Evolutionary conservation across 1,140 invertebrate species (phyloP).

Genomic region (Drosophila santomea): DNA sequence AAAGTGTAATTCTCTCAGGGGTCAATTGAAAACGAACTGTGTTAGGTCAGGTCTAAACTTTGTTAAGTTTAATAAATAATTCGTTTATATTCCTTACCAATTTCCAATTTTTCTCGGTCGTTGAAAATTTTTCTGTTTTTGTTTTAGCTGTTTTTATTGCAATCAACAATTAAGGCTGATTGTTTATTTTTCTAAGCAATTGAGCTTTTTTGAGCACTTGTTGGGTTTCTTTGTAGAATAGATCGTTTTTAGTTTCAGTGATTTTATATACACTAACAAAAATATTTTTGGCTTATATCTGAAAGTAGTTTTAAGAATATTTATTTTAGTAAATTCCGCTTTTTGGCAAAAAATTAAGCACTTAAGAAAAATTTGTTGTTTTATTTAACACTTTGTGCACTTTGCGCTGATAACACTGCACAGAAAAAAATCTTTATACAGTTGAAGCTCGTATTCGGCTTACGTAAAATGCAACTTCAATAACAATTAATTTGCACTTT

Average conservation of each 20-base stretch:
- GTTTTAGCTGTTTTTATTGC: too few species aligned
- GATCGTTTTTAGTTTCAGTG: not conserved
- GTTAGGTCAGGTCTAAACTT: constrained; percentile 37
- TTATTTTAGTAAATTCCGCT: not conserved
- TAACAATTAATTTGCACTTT: constrained; percentile 53
- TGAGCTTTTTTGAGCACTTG: constrained; percentile 22
- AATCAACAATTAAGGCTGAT: not conserved
- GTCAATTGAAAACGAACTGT: constrained; percentile 14
- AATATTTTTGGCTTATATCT: constrained; percentile 9
- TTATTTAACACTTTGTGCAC: not conserved
- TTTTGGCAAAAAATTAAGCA: not conserved
- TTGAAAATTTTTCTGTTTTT: not conserved
- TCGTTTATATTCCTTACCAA: constrained; percentile 9
- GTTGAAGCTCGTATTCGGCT: constrained; percentile 20
- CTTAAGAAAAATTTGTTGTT: not conserved
- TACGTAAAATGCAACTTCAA: constrained; percentile 57
- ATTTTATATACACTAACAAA: not conserved
- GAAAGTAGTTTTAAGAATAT: constrained; percentile 6
- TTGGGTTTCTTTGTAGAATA: constrained; percentile 17
- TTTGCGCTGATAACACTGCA: constrained; percentile 7
- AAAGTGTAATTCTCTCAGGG: not conserved
- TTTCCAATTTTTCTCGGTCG: not conserved
- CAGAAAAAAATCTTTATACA: not conserved
- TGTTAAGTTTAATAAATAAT: not conserved
- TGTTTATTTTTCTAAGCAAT: not conserved